Conservation (phyloP, 2,797 vertebrate species). For the Arctocebus calabarensis region DNA sequence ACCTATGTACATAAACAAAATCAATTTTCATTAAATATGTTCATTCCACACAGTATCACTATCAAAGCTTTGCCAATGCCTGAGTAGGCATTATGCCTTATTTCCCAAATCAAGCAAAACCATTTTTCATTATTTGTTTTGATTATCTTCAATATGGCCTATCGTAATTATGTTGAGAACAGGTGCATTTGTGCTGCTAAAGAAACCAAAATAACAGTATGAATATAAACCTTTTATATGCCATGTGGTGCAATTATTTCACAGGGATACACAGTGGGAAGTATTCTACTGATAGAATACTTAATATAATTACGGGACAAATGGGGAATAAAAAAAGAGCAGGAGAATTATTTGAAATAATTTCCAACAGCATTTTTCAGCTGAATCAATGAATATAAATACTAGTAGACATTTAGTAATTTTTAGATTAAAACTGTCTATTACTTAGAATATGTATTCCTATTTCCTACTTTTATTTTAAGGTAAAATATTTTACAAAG, state of each 20-base stretch:
- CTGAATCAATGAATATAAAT: slow-evolving; percentile 17
- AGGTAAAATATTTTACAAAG: background rate
- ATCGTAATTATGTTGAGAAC: slow-evolving; percentile 69
- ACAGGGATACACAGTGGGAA: slow-evolving; percentile 52
- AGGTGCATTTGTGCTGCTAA: slow-evolving; percentile 66
- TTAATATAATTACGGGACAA: slow-evolving; percentile 62
- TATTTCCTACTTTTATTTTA: background rate
- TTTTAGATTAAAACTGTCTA: background rate
- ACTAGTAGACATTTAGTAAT: background rate
- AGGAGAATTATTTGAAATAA: slow-evolving; percentile 15
- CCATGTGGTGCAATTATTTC: slow-evolving; percentile 62
- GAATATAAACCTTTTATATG: slow-evolving; percentile 57
- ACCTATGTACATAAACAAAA: slow-evolving; percentile 87
- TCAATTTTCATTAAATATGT: slow-evolving; percentile 87
- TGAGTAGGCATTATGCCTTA: slow-evolving; percentile 66
- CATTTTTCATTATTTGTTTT: slow-evolving; percentile 82
- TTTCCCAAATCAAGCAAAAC: slow-evolving; percentile 72
- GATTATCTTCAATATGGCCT: slow-evolving; percentile 74
- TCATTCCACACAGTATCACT: slow-evolving; percentile 79
- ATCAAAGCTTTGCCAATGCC: slow-evolving; percentile 65
- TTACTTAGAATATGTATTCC: background rate
- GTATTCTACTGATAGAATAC: slow-evolving; percentile 49
- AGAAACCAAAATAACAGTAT: slow-evolving; percentile 69
- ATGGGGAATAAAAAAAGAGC: slow-evolving; percentile 20
- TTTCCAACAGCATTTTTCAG: slow-evolving; percentile 21